Conservation (phyloP, 1,140 invertebrate genomes). For the Macrocentrus cingulum region DNA sequence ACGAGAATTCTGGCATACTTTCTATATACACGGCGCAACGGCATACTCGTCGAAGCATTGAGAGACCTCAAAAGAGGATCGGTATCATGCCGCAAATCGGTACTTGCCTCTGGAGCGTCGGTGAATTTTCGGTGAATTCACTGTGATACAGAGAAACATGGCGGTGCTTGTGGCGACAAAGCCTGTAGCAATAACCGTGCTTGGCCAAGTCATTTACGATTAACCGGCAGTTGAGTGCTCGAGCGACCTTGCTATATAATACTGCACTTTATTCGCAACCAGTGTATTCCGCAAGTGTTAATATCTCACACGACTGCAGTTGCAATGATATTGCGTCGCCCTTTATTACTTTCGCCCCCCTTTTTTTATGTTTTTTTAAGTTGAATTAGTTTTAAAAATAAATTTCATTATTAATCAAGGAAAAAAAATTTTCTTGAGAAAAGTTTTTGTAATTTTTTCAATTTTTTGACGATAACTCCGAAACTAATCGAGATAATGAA, state of each 20-base stretch:
- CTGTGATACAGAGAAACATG: background rate
- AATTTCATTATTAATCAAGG: too few species aligned
- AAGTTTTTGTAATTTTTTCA: too few species aligned
- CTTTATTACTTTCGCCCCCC: too few species aligned
- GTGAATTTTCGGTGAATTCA: background rate
- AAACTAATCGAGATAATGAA: too few species aligned
- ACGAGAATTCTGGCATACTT: background rate
- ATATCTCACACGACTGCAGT: too few species aligned
- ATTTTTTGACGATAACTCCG: too few species aligned
- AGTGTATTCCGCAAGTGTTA: too few species aligned
- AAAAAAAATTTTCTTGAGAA: too few species aligned
- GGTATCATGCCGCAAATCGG: slow-evolving; percentile 1
- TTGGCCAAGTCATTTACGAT: slow-evolving; percentile 1
- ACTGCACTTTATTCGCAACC: too few species aligned
- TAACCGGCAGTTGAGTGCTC: slow-evolving; percentile 2
- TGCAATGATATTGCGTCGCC: too few species aligned
- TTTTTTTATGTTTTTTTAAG: too few species aligned
- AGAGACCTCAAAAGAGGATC: background rate
- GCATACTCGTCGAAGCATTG: background rate
- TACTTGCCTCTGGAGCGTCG: background rate
- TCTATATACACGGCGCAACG: background rate
- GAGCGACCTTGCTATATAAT: background rate
- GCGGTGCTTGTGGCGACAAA: background rate
- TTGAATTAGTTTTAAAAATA: too few species aligned
- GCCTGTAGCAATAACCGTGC: background rate